Evolutionary conservation across 2,888 invertebrate genomes (phyloP), one percentile per base, ranked within the genome.

Genomic region (Brachynemurus nebulosus): DNA sequence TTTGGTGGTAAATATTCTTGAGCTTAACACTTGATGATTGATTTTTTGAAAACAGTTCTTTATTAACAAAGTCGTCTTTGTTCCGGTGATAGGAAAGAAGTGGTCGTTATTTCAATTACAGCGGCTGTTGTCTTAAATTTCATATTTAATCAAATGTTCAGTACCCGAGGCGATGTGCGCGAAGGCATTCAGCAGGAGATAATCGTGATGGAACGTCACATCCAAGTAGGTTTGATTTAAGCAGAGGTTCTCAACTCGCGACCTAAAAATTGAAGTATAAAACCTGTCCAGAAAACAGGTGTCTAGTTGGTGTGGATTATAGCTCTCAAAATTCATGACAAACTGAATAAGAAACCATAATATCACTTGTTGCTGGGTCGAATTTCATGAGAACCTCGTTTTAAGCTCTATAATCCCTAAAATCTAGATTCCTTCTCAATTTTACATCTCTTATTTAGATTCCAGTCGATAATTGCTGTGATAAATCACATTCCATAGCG

Each of bases 21-120:
- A 8, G 11, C 27, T 25, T 8, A 25, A 11, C 8, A 25, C 8
- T 25, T 8, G 11, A 11, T 25, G n/a, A n/a, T n/a, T n/a, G n/a
- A n/a, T n/a, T n/a, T n/a, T n/a, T n/a, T n/a, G n/a, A n/a, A n/a
- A n/a, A n/a, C n/a, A n/a, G n/a, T n/a, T n/a, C n/a, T n/a, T n/a
- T n/a, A n/a, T n/a, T n/a, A n/a, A n/a, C n/a, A n/a, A 25, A 25
- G 9, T 25, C 8, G 8, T 4, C 41, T 16, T 39, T 45, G 40
- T 49, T 47, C 45, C 49, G 19, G 52, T 55, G 59, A 33, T 56
- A 75, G 76, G 82, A 86, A 80, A 63, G 86, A 89, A 62, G 80
- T 90, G 5, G 59, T 81, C 2, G 70, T 81, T 2, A 83, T 89
- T 40, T 81, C 83, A 3, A 60, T 88, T 27, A 73, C 81, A 5